Base-by-base conservation (phyloP, 2,113 vertebrate genomes). In the Beaufortia kweichowensis region DNA sequence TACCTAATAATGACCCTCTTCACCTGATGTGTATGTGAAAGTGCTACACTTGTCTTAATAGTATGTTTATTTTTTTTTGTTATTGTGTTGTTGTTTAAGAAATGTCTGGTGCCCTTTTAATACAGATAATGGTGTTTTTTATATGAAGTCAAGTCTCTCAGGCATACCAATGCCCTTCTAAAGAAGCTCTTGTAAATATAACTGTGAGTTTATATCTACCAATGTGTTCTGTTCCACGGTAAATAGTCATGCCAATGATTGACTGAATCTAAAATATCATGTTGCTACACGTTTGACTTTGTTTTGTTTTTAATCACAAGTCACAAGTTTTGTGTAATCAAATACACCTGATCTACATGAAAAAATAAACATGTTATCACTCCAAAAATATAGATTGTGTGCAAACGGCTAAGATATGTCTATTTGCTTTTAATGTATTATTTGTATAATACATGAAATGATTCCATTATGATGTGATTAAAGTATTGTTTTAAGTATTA, bases 31-130 rank as follows among this genome's bases (percentile, higher is more conserved):
- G 77, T 80, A 82, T 79, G 83, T 88, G 69, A 78, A 77, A 65
- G 64, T 89, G 84, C 84, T 85, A 41, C 80, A 66, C 81, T 63
- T 79, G 88, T 87, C 78, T 29, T 75, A 57, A 4, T 57, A 50
- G 71, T 50, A 64, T 72, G 66, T 64, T 48, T 83, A 63, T 79
- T 26, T 80, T 86, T n/a, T 85, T 77, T 46, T 78, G 64, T 67
- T 53, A 17, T 50, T 68, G 63, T 10, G 75, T 84, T 85, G 77
- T 85, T n/a, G 62, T 79, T 82, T 78, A 78, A 77, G 82, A 76
- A 75, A 39, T 57, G 29, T 56, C 80, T 79, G 68, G 62, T 82
- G 70, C 73, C 61, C 80, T 76, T 75, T 70, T 71, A 5, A 57
- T n/a, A 70, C 55, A 71, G 24, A 68, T 1, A 21, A 70, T 71